phyloP scores from a whole-genome alignment of 2,113 vertebrate genomes.

The Azemiops feae region DNA sequence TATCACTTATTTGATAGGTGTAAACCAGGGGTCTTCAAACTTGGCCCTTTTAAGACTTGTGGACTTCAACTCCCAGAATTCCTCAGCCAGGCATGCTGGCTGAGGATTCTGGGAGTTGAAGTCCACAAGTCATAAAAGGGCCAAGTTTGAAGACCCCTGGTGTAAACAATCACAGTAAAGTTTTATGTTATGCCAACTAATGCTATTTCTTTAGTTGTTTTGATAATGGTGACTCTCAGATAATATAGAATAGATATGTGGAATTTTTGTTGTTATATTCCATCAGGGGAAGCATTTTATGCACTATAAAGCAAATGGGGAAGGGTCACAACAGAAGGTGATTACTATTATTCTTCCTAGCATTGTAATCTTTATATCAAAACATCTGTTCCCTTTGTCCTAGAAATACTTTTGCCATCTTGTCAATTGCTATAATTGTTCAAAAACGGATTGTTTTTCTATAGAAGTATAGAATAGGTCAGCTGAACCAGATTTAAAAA shows the following conservation, averaged over 20 bases:
- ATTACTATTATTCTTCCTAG: neutral
- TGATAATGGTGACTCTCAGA: neutral
- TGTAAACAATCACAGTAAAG: neutral
- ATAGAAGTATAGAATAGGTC: neutral
- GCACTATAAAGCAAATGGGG: neutral
- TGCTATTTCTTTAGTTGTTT: neutral
- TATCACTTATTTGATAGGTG: neutral
- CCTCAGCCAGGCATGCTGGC: too few relatives aligned
- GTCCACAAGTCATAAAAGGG: too few relatives aligned
- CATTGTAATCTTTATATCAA: conserved; percentile 35
- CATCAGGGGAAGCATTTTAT: neutral
- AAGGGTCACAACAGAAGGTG: conserved; percentile 14
- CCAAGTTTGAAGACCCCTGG: too few relatives aligned
- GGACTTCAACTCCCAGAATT: too few relatives aligned
- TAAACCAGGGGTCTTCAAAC: too few relatives aligned
- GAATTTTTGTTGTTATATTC: neutral
- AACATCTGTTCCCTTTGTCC: conserved; percentile 33
- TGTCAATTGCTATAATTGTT: neutral
- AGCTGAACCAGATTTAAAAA: neutral
- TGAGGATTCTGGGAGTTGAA: too few relatives aligned
- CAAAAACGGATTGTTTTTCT: neutral
- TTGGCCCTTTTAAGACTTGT: too few relatives aligned
- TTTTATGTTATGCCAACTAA: neutral
- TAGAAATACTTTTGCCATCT: conserved; percentile 32
- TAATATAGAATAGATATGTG: neutral